phyloP scores from a whole-genome alignment of 2,888 invertebrate genomes.

The Acanthacorydalis orientalis region DNA sequence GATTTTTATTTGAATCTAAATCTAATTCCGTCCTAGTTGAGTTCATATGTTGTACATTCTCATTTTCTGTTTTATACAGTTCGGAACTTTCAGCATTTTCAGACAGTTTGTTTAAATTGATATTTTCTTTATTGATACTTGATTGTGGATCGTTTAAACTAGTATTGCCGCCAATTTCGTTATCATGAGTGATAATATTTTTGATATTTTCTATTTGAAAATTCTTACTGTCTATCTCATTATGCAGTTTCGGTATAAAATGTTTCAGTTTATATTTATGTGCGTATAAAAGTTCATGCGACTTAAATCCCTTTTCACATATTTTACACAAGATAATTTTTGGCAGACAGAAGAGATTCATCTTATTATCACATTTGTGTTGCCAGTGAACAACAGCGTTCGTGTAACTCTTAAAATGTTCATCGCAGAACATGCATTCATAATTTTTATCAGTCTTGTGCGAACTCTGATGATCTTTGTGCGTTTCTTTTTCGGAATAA shows the following conservation, averaged over 20 bases:
- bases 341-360: constrained; percentile 28
- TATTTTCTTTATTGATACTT: not conserved
- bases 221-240: constrained; percentile 10
- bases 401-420: constrained; percentile 30
- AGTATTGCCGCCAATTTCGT: too few relatives aligned
- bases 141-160: too few relatives aligned
- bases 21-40: not conserved
- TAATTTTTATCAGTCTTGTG: constrained; percentile 29
- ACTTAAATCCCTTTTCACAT: constrained; percentile 31
- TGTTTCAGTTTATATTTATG: constrained; percentile 36
- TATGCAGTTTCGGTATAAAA: constrained; percentile 22
- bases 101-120: not conserved
- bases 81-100: not conserved
- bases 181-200: not conserved
- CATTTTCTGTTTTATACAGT: not conserved
- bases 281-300: constrained; percentile 33
- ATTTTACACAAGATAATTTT: constrained; percentile 28
- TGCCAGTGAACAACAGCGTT: constrained; percentile 38
- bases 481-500: constrained; percentile 31
- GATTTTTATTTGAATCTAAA: not conserved
- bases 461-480: constrained; percentile 26
- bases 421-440: constrained; percentile 27
- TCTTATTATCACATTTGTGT: constrained; percentile 25
- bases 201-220: constrained; percentile 3
- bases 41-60: not conserved